These are phyloP conservation scores for Chaetoderma sp. DNA, from an alignment of 2,888 invertebrate genomes.

Conservation along the genomic window DNA sequence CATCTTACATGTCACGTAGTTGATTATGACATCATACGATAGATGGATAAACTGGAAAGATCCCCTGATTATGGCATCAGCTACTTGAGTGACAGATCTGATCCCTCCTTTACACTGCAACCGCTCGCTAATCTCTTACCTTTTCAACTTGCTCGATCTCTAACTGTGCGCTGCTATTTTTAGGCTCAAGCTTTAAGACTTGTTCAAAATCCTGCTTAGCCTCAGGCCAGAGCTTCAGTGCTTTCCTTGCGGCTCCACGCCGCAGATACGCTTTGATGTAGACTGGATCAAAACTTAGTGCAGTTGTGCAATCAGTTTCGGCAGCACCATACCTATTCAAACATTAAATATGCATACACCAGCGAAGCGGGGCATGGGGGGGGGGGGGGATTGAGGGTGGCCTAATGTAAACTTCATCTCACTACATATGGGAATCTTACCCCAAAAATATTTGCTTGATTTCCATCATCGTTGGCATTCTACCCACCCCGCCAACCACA, in stretches of 20 bases:
- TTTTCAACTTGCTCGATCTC: conserved; percentile 76
- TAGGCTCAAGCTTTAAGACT: conserved; percentile 82
- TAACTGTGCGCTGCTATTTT: conserved; percentile 78
- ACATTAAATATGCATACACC: neutral
- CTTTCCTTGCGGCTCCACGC: conserved; percentile 73
- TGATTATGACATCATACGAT: too few relatives aligned
- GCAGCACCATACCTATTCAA: conserved; percentile 68
- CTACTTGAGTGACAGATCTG: too few relatives aligned
- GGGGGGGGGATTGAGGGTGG: neutral
- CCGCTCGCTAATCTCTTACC: conserved; percentile 38
- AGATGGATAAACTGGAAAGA: too few relatives aligned
- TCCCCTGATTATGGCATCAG: too few relatives aligned
- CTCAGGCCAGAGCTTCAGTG: conserved; percentile 78
- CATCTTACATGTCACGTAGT: too few relatives aligned
- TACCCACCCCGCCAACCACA: too few relatives aligned
- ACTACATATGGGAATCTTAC: neutral
- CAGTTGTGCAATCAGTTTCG: conserved; percentile 68
- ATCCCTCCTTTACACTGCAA: too few relatives aligned
- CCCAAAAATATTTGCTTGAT: neutral
- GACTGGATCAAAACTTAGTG: conserved; percentile 67
- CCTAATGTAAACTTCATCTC: neutral
- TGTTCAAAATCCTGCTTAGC: conserved; percentile 81
- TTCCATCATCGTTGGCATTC: too few relatives aligned
- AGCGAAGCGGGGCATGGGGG: too few relatives aligned
- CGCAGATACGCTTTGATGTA: conserved; percentile 69